These are phyloP conservation scores for Philaethria dido DNA, from an alignment of 2,888 invertebrate species.

Conservation along the genomic window DNA sequence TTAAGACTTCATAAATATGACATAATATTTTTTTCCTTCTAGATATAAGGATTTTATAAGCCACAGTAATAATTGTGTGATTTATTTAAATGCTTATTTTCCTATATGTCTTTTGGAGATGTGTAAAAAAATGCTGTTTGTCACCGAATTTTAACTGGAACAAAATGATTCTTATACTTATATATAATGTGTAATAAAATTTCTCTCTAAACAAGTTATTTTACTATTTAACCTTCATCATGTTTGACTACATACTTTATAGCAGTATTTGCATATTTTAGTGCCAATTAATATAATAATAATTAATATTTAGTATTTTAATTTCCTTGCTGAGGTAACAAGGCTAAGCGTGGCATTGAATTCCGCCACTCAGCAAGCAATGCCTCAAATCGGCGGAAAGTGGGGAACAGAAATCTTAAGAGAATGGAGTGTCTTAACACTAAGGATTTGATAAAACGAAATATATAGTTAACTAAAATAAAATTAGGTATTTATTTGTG, in stretches of 20 bases:
- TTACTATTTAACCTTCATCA: conserved; percentile 22
- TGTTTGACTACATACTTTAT: not conserved
- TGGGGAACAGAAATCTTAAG: no score
- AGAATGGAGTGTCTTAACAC: no score
- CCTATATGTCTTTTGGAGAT: conserved; percentile 32
- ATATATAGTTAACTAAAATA: not conserved
- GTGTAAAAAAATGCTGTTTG: conserved; percentile 37
- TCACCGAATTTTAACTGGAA: conserved; percentile 45
- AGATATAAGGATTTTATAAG: conserved; percentile 38
- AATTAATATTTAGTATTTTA: no score
- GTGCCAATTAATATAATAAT: no score
- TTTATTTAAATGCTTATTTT: conserved; percentile 40
- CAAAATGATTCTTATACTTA: conserved; percentile 43
- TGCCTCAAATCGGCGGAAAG: no score
- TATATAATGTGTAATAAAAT: conserved; percentile 58
- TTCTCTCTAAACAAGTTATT: conserved; percentile 36
- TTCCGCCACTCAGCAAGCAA: no score
- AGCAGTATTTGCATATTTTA: not conserved
- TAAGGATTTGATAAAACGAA: no score
- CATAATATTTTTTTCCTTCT: conserved; percentile 17
- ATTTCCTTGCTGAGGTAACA: no score
- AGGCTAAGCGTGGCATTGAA: no score
- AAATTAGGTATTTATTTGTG: conserved; percentile 49
- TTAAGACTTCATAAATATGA: conserved; percentile 16
- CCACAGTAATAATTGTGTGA: conserved; percentile 35